Evolutionary conservation across 2,113 vertebrate species (phyloP).

Genomic region (Talpa occidentalis): DNA sequence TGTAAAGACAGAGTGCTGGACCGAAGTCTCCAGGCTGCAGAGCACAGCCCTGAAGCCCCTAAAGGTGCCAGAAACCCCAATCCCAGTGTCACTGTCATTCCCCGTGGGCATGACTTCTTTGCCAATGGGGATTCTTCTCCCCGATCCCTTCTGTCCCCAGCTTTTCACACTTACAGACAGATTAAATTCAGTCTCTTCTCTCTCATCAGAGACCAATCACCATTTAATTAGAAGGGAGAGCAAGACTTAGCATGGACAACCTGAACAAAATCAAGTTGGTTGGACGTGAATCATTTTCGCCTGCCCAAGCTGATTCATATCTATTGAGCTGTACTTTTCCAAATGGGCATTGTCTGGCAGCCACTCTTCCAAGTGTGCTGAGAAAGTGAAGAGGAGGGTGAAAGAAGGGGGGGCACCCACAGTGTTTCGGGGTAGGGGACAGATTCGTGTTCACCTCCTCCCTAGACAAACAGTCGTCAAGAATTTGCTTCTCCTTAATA

Average conservation of each 20-base stretch:
- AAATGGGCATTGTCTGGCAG: constrained; percentile 10
- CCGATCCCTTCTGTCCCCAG: background rate
- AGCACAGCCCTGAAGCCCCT: background rate
- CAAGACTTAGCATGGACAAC: background rate
- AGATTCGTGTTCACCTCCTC: background rate
- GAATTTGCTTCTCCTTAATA: background rate
- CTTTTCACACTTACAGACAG: constrained; percentile 3
- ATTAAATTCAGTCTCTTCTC: constrained; percentile 9
- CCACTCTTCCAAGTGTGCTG: background rate
- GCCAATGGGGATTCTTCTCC: background rate
- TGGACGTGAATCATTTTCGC: constrained; percentile 49
- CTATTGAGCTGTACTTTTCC: constrained; percentile 67
- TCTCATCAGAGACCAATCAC: constrained; percentile 37
- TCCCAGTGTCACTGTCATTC: background rate
- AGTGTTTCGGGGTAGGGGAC: background rate
- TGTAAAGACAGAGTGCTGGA: background rate
- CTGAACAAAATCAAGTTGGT: constrained; percentile 17
- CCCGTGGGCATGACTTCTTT: background rate
- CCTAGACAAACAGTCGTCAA: background rate
- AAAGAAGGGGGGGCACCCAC: background rate
- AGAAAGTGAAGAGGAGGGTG: background rate
- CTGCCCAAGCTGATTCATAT: constrained; percentile 62
- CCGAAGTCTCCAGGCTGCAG: rapidly evolving
- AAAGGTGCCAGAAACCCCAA: background rate
- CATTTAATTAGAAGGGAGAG: constrained; percentile 54